Base-by-base conservation (phyloP, 2,888 invertebrate species). In the Drosophila incognita region DNA sequence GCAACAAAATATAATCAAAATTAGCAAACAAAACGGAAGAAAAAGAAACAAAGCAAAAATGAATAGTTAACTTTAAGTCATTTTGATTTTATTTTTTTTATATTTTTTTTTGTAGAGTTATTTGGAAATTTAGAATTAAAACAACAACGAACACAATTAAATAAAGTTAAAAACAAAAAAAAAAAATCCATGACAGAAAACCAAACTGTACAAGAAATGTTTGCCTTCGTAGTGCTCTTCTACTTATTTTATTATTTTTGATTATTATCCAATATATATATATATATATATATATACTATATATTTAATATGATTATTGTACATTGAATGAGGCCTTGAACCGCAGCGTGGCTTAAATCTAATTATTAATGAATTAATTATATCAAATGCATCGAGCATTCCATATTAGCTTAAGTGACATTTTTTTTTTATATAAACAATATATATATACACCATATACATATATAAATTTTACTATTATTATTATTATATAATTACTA, bases 271-370 rank as follows among this genome's bases (percentile, higher is more conserved):
- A 15, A 35, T 36, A 40, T 31, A 64, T 52, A 62, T 21, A 62
- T 27, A 68, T 33, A 54, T 11, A 61, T 27, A 35, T 31, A 40
- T 31, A 60, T 52, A 62, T 21, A 21, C 21, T 21, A 70, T 58
- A 49, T 52, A 61, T 27, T 24, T 51, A 62, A 61, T 46, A 57
- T 56, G 38, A 38, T 53, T 27, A 69, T 35, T 91, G 91, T 91
- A 90, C 76, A 90, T 88, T 90, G 56, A 66, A 68, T 79, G 91
- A 89, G 92, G 92, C 91, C 92, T 92, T 92, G 72, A 87, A 92
- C 92, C 92, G 91, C 90, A 91, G 83, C 82, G 92, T 92, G 92
- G 91, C 92, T 92, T 92, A 85, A 76, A 90, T 69, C 51, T 64
- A 77, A 69, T 69, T 63, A 79, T 72, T 73, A 49, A 64, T 33